Percentiles rank a stretch among this genome's conserved stretches.
Evolutionary conservation across 2,797 vertebrate species (phyloP).

Genomic region (Euphonia xanthogaster): DNA sequence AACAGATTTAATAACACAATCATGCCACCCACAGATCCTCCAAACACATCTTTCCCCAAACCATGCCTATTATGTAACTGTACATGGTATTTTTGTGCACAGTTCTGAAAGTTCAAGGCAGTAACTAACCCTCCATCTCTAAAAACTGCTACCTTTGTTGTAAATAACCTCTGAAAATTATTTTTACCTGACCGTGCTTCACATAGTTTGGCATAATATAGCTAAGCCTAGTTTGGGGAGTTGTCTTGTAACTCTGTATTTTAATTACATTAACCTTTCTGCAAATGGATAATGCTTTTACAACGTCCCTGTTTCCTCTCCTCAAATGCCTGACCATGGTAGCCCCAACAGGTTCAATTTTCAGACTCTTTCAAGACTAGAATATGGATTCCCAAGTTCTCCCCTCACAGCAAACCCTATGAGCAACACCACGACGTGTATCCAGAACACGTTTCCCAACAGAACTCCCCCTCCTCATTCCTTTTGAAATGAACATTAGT

Average conservation of each 20-base stretch:
- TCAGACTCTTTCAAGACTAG: neutral
- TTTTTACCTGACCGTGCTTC: neutral
- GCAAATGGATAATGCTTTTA: neutral
- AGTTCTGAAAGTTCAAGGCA: slow-evolving; percentile 29
- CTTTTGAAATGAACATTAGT: neutral
- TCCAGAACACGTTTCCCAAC: neutral
- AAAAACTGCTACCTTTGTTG: neutral
- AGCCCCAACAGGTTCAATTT: neutral
- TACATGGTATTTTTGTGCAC: neutral
- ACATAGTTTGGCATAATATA: neutral
- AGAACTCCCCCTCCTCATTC: neutral
- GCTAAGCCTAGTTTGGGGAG: neutral
- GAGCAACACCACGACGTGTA: neutral
- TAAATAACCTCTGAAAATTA: slow-evolving; percentile 16
- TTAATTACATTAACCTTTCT: neutral
- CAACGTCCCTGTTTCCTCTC: neutral
- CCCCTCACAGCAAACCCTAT: neutral
- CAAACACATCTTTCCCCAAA: slow-evolving; percentile 24
- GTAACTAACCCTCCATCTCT: neutral
- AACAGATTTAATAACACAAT: slow-evolving; percentile 46
- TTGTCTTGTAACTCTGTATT: neutral
- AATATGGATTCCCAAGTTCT: neutral
- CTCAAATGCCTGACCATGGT: neutral
- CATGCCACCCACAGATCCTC: slow-evolving; percentile 28
- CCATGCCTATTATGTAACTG: slow-evolving; percentile 31